Conservation (phyloP, 1,140 invertebrate species). For the Macrostomum lignano region DNA sequence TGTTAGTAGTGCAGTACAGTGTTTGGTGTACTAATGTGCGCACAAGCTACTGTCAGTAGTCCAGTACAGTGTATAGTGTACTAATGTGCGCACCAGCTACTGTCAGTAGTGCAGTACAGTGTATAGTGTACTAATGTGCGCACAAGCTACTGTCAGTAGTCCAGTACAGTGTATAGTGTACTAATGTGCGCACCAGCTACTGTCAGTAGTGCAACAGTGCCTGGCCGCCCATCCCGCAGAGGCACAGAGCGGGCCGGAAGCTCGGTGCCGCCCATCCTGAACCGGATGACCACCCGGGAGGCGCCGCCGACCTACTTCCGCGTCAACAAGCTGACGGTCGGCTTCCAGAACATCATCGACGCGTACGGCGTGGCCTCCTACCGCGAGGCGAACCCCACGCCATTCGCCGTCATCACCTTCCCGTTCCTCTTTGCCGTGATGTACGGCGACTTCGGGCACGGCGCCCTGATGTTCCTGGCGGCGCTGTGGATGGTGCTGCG, state of each 20-base stretch:
- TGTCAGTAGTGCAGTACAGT: no score
- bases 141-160: no score
- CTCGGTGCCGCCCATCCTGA: conserved; percentile 72
- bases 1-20: no score
- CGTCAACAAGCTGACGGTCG: conserved; percentile 74
- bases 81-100: no score
- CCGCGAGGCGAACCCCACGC: conserved; percentile 70
- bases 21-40: no score
- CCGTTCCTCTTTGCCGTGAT: conserved; percentile 89
- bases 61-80: no score
- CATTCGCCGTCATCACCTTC: conserved; percentile 81
- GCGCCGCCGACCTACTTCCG: conserved; percentile 72
- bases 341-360: conserved; percentile 79
- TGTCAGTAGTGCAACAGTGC: no score
- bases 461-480: conserved; percentile 36
- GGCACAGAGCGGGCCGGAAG: conserved; percentile 48
- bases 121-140: no score
- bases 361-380: conserved; percentile 78
- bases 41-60: no score
- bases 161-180: no score
- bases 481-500: conserved; percentile 35
- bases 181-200: no score
- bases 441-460: conserved; percentile 88
- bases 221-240: no score
- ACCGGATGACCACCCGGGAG: conserved; percentile 60